Conservation (phyloP, 2,797 vertebrate species). For the Botia kubotai region DNA sequence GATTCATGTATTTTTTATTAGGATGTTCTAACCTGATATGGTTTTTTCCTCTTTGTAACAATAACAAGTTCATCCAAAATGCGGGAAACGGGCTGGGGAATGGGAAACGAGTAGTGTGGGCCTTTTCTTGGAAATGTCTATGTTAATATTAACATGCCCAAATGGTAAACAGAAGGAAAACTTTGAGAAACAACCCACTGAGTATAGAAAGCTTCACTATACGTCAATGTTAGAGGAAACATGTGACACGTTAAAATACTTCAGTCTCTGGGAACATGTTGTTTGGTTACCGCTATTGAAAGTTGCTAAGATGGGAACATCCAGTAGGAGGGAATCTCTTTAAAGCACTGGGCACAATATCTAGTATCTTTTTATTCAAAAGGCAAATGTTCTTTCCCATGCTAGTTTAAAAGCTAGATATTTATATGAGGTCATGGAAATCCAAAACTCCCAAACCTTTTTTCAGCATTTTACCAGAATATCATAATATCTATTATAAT, state of each 20-base stretch:
- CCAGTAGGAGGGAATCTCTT: slow-evolving; percentile 71
- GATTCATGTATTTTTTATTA: slow-evolving; percentile 37
- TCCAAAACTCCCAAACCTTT: neutral
- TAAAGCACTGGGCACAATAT: slow-evolving; percentile 56
- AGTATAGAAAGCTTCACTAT: slow-evolving; percentile 32
- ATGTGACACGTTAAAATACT: slow-evolving; percentile 52
- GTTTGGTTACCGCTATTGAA: slow-evolving; percentile 66
- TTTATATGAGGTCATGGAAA: slow-evolving; percentile 30
- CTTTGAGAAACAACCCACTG: slow-evolving; percentile 6
- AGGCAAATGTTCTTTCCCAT: slow-evolving; percentile 63
- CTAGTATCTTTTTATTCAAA: slow-evolving; percentile 54
- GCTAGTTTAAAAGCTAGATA: slow-evolving; percentile 44
- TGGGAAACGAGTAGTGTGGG: slow-evolving; percentile 7
- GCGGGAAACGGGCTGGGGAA: neutral
- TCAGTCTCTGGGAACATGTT: slow-evolving; percentile 68
- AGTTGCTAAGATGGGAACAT: slow-evolving; percentile 77
- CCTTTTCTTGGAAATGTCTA: slow-evolving; percentile 51
- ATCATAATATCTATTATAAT: neutral
- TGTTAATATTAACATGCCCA: slow-evolving; percentile 48
- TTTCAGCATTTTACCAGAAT: neutral
- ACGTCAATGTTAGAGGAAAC: slow-evolving; percentile 50
- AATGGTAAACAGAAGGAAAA: slow-evolving; percentile 27
- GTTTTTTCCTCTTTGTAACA: slow-evolving; percentile 14
- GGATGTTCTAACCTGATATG: slow-evolving; percentile 31
- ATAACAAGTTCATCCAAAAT: slow-evolving; percentile 16